phyloP scores from a whole-genome alignment of 1,140 invertebrate species.

The Drosophila seguyi region DNA sequence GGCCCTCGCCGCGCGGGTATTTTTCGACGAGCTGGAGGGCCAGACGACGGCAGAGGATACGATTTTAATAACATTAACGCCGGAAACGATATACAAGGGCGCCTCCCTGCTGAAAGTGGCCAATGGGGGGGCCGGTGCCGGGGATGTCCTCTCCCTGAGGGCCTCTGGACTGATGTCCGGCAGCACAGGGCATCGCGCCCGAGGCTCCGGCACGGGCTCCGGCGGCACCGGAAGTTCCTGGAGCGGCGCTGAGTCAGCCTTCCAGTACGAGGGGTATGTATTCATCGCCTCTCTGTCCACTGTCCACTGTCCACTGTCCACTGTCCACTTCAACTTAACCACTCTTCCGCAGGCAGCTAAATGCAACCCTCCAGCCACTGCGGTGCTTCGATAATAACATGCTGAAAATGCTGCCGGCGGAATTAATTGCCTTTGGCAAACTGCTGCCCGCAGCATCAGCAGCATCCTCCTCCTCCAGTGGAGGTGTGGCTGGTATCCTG shows the following conservation, averaged over 20 bases:
- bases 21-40: constrained; percentile 52
- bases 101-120: constrained; percentile 78
- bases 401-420: constrained; percentile 82
- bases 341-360: constrained; percentile 65
- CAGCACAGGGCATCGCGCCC: constrained; percentile 7
- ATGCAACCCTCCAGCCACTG: constrained; percentile 79
- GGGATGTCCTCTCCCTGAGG: constrained; percentile 11
- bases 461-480: constrained; percentile 14
- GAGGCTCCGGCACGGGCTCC: constrained; percentile 21
- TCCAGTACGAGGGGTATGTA: constrained; percentile 81
- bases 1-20: constrained; percentile 76
- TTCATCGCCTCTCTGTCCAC: background rate
- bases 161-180: constrained; percentile 23
- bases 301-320: background rate
- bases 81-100: constrained; percentile 85
- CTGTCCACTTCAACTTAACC: constrained; percentile 2
- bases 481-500: constrained; percentile 6
- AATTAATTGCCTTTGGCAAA: constrained; percentile 85
- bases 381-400: constrained; percentile 81
- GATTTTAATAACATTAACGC: constrained; percentile 85
- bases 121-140: constrained; percentile 37
- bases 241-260: constrained; percentile 66
- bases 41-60: constrained; percentile 27
- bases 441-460: constrained; percentile 66
- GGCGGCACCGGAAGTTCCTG: constrained; percentile 31